phyloP scores from a whole-genome alignment of 2,113 vertebrate genomes.

The Caracal caracal region DNA sequence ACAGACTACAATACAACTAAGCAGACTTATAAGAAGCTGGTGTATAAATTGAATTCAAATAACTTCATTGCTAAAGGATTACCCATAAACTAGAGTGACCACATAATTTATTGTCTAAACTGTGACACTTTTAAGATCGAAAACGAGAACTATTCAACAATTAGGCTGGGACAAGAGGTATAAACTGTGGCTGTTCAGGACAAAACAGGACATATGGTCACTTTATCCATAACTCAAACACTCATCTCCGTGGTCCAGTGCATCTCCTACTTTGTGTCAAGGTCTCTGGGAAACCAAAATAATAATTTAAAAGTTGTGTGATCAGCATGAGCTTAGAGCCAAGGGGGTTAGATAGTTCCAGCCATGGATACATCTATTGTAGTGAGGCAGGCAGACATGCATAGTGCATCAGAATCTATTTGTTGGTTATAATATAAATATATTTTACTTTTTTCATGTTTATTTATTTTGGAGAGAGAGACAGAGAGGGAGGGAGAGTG shows the following conservation, averaged over 20 bases:
- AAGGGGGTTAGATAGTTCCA: background rate
- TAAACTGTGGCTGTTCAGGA: background rate
- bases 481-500: too few relatives aligned
- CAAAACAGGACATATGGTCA: constrained; percentile 21
- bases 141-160: background rate
- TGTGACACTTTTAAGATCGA: constrained; percentile 31
- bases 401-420: background rate
- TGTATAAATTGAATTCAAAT: constrained; percentile 26
- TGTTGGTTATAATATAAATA: background rate
- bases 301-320: constrained; percentile 45
- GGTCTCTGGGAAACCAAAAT: constrained; percentile 36
- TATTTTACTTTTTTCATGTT: background rate
- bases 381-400: background rate
- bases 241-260: background rate
- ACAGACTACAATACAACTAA: constrained; percentile 43
- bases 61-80: constrained; percentile 11
- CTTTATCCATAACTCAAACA: constrained; percentile 41
- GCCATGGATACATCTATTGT: constrained; percentile 22
- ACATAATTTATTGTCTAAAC: constrained; percentile 39
- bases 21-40: constrained; percentile 1
- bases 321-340: background rate
- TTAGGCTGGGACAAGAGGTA: constrained; percentile 9
- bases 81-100: constrained; percentile 39
- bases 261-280: background rate
- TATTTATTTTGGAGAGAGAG: too few relatives aligned